Evolutionary conservation across 2,888 invertebrate species (phyloP).

Genomic region (Eulithis testata): DNA sequence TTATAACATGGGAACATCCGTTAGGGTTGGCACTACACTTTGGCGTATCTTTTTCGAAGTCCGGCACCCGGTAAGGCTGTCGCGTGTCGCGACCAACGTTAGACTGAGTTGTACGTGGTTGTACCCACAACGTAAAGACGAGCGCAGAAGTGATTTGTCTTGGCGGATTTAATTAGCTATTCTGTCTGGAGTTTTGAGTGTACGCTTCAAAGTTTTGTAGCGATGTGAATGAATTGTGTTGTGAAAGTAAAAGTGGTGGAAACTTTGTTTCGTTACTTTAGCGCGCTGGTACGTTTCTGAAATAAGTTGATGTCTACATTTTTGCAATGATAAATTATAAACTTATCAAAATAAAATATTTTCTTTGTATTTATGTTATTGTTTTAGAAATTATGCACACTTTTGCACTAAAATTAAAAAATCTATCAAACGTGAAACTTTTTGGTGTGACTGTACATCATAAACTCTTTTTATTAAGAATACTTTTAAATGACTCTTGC

Average conservation of each 20-base stretch:
- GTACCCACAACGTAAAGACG: slow-evolving; percentile 43
- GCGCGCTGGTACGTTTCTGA: not conserved
- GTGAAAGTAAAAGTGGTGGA: slow-evolving; percentile 11
- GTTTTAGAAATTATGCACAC: no score
- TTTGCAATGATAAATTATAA: no score
- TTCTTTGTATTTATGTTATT: no score
- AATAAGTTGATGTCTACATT: not conserved
- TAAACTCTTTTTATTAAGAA: no score
- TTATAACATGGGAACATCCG: not conserved
- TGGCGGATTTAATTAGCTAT: slow-evolving; percentile 38
- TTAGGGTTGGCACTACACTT: slow-evolving; percentile 37
- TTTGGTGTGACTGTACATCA: no score
- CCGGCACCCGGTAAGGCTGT: slow-evolving; percentile 48
- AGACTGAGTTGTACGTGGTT: slow-evolving; percentile 59
- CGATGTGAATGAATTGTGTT: slow-evolving; percentile 12
- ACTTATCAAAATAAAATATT: no score
- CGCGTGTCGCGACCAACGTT: slow-evolving; percentile 60
- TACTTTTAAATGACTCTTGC: no score
- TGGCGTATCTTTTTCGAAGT: slow-evolving; percentile 50
- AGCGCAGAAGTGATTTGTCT: slow-evolving; percentile 43
- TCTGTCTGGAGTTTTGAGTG: slow-evolving; percentile 35
- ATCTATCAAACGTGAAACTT: no score
- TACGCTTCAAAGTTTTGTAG: slow-evolving; percentile 27
- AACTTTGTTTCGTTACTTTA: slow-evolving; percentile 1
- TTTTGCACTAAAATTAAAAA: no score